Evolutionary conservation across 2,888 invertebrate genomes (phyloP).

Genomic region (Drosophila flavopinicola): DNA sequence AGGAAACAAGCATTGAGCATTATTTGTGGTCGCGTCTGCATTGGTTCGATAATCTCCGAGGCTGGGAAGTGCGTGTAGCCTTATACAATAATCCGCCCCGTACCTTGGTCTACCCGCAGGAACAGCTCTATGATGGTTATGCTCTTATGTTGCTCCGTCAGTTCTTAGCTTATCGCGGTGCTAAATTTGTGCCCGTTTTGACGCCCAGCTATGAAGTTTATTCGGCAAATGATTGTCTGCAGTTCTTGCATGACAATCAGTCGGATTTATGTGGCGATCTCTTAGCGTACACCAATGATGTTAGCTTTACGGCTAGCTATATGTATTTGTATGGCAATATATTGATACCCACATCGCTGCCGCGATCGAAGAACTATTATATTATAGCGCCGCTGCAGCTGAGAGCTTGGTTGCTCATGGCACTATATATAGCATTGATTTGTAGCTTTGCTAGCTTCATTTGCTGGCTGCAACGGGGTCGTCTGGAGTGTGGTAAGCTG

Average conservation of each 20-base stretch:
- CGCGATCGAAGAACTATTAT: slow-evolving; percentile 48
- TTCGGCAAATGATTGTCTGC: slow-evolving; percentile 45
- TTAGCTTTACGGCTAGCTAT: slow-evolving; percentile 44
- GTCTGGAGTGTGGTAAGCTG: slow-evolving; percentile 22
- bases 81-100: slow-evolving; percentile 62
- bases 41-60: slow-evolving; percentile 48
- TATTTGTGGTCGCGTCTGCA: slow-evolving; percentile 48
- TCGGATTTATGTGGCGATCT: slow-evolving; percentile 52
- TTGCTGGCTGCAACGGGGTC: slow-evolving; percentile 39
- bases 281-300: slow-evolving; percentile 29
- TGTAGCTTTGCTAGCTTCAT: slow-evolving; percentile 43
- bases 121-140: slow-evolving; percentile 53
- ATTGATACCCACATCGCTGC: slow-evolving; percentile 40
- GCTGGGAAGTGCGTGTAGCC: slow-evolving; percentile 51
- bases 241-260: slow-evolving; percentile 4
- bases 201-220: slow-evolving; percentile 25
- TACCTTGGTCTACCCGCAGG: slow-evolving; percentile 44
- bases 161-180: slow-evolving; percentile 34
- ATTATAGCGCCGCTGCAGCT: slow-evolving; percentile 48
- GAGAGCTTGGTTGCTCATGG: slow-evolving; percentile 39
- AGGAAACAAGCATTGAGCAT: slow-evolving; percentile 14
- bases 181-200: slow-evolving; percentile 38
- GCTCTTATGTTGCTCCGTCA: slow-evolving; percentile 37
- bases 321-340: slow-evolving; percentile 50
- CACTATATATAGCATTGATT: slow-evolving; percentile 34